A percentile compares a stretch with the other conserved stretches of the same genome.
Evolutionary conservation across 2,797 vertebrate species (phyloP).

Genomic region (Aphelocoma californica): DNA sequence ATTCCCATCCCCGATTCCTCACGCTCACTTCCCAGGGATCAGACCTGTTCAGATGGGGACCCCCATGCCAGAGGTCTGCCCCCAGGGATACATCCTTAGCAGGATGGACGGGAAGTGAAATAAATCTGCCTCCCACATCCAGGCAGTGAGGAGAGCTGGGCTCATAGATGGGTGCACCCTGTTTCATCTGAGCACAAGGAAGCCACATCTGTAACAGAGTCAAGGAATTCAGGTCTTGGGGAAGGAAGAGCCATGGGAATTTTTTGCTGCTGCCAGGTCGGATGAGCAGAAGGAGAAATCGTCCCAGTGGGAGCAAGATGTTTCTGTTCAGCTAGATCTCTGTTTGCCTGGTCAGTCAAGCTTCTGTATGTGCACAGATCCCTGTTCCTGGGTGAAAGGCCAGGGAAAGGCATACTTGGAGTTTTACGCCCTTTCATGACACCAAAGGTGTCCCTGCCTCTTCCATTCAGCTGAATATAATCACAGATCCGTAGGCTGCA

Average conservation of each 20-base stretch:
- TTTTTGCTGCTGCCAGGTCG: not conserved
- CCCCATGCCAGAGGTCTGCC: not conserved
- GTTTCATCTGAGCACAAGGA: not conserved
- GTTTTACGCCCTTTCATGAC: not conserved
- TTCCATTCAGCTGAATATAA: not conserved
- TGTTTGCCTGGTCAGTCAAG: not conserved
- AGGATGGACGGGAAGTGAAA: not conserved
- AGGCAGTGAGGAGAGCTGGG: not conserved
- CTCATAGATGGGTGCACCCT: not conserved
- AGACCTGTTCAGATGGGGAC: not conserved
- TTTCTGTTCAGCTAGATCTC: not conserved
- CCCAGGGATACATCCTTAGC: not conserved
- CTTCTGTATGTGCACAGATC: not conserved
- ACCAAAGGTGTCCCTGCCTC: not conserved
- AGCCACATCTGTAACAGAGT: rapidly evolving
- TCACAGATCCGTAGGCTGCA: not conserved
- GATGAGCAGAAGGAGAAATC: not conserved
- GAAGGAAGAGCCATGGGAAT: not conserved
- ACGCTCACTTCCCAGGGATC: not conserved
- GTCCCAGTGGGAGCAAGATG: not conserved
- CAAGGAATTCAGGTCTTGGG: not conserved
- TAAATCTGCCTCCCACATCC: not conserved
- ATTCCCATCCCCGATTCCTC: not conserved
- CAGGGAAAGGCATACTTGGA: not conserved
- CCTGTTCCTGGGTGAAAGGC: not conserved